These are phyloP conservation scores for Scaptomyza cyrtandrae DNA, from an alignment of 2,888 invertebrate species.

Conservation along the genomic window DNA sequence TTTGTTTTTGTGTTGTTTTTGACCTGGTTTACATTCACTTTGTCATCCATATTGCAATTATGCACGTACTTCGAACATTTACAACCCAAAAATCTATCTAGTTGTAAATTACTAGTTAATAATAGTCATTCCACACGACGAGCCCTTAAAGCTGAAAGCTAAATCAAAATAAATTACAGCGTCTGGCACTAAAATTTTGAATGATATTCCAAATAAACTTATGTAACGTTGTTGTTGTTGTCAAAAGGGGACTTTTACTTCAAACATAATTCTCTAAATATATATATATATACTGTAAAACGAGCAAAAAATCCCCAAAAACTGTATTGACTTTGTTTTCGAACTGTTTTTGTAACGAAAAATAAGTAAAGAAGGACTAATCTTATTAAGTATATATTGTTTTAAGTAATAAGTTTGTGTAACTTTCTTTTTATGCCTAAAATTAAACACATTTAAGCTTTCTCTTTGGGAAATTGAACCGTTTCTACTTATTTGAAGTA, in stretches of 20 bases:
- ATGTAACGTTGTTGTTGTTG: not conserved
- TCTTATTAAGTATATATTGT: too few species aligned
- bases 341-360: too few species aligned
- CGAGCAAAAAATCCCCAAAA: not conserved
- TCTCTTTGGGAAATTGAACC: too few species aligned
- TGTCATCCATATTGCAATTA: conserved; percentile 6
- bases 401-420: too few species aligned
- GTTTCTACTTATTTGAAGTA: too few species aligned
- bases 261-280: too few species aligned
- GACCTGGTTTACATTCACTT: conserved; percentile 60
- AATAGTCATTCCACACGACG: conserved; percentile 13
- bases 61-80: conserved; percentile 17
- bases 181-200: conserved; percentile 8
- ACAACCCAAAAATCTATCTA: conserved; percentile 6
- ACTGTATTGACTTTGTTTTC: too few species aligned
- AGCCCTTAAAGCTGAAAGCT: conserved; percentile 27
- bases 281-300: not conserved
- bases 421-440: too few species aligned
- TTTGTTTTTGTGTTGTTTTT: conserved; percentile 1
- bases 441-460: too few species aligned
- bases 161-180: conserved; percentile 21
- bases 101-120: conserved; percentile 18
- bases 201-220: not conserved
- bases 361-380: too few species aligned
- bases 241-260: not conserved